Evolutionary conservation across 2,888 invertebrate species (phyloP).

Genomic region (Ectobius pallidus): DNA sequence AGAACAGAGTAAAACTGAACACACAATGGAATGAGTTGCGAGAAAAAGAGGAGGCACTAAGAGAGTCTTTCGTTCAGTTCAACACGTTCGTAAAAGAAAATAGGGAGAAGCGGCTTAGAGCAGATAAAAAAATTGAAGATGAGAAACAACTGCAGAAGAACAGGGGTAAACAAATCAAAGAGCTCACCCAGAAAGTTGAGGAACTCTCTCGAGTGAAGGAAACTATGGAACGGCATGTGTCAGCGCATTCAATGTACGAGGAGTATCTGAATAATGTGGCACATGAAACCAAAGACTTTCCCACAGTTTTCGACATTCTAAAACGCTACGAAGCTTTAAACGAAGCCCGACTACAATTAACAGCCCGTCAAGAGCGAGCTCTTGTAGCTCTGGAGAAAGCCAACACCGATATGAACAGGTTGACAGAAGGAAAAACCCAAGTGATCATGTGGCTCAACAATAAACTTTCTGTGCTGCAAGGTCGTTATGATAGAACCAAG

Average conservation of each 20-base stretch:
- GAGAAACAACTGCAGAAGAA: conserved; percentile 60
- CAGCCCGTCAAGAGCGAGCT: conserved; percentile 62
- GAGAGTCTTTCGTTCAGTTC: conserved; percentile 66
- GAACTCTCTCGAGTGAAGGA: conserved; percentile 59
- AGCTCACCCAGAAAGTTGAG: conserved; percentile 57
- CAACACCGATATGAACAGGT: conserved; percentile 61
- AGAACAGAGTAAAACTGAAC: conserved; percentile 58
- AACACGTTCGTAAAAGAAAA: conserved; percentile 62
- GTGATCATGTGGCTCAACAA: not conserved
- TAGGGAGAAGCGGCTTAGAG: conserved; percentile 67
- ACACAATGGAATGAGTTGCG: conserved; percentile 63
- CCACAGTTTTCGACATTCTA: conserved; percentile 65
- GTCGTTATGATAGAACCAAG: not conserved
- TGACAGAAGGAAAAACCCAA: conserved; percentile 56
- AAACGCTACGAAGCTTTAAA: conserved; percentile 67
- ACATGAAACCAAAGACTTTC: conserved; percentile 61
- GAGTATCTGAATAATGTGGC: conserved; percentile 65
- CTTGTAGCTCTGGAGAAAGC: conserved; percentile 64
- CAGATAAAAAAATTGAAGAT: conserved; percentile 63
- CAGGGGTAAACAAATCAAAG: conserved; percentile 60
- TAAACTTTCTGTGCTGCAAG: not conserved
- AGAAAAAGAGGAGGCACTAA: conserved; percentile 59
- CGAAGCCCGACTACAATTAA: conserved; percentile 63
- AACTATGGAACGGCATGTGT: conserved; percentile 64
- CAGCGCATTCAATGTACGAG: conserved; percentile 65